Conservation (phyloP, 1,140 invertebrate species). For the Zaprionus taronus region DNA sequence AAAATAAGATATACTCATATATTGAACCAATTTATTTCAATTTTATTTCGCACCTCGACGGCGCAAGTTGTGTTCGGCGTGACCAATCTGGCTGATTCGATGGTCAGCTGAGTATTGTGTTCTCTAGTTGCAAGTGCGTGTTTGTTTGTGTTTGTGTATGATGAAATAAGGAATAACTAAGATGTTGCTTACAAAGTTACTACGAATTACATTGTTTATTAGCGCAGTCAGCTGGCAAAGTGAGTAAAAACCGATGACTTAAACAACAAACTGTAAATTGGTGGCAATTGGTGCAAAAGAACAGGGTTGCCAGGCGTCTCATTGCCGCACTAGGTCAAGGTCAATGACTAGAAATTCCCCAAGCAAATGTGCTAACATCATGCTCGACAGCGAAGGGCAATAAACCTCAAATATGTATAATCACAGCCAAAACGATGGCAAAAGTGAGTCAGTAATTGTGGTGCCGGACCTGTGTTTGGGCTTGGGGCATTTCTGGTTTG, state of each 20-base stretch:
- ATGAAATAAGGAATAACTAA: slow-evolving; percentile 31
- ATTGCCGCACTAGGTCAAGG: slow-evolving; percentile 66
- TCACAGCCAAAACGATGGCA: slow-evolving; percentile 43
- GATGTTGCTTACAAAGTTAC: slow-evolving; percentile 25
- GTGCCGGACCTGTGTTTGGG: slow-evolving; percentile 38
- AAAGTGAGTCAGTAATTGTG: slow-evolving; percentile 79
- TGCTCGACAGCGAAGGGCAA: slow-evolving; percentile 71
- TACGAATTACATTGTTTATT: slow-evolving; percentile 17
- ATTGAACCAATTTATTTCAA: slow-evolving; percentile 80
- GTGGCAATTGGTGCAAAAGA: slow-evolving; percentile 34
- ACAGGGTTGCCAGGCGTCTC: slow-evolving; percentile 24
- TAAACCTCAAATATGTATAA: slow-evolving; percentile 57
- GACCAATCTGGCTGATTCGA: slow-evolving; percentile 17
- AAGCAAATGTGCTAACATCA: slow-evolving; percentile 58
- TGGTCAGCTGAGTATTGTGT: slow-evolving; percentile 38
- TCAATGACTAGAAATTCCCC: slow-evolving; percentile 71
- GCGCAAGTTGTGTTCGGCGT: slow-evolving; percentile 60
- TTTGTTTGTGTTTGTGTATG: slow-evolving; percentile 5
- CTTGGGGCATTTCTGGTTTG: slow-evolving; percentile 50
- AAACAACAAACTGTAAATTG: slow-evolving; percentile 53
- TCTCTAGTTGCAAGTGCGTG: slow-evolving; percentile 1
- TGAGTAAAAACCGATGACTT: slow-evolving; percentile 69
- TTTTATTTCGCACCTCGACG: slow-evolving; percentile 64
- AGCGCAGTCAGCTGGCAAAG: slow-evolving; percentile 40
- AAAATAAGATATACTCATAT: slow-evolving; percentile 71